Evolutionary conservation across 2,888 invertebrate genomes (phyloP).

Genomic region (Plagiodera versicolora): DNA sequence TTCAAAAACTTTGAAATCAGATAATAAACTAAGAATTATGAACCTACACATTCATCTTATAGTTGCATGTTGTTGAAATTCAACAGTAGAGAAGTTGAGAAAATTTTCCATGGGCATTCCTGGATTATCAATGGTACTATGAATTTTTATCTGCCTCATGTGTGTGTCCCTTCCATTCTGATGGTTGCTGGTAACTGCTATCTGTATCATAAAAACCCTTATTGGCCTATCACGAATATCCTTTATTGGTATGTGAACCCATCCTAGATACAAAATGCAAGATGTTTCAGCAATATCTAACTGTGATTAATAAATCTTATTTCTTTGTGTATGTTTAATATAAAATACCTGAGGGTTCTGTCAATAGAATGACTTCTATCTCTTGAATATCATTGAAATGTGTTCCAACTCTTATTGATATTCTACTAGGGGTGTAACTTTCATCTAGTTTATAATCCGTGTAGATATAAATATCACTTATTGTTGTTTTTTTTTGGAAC

Average conservation of each 20-base stretch:
- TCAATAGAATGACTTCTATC: slow-evolving; percentile 89
- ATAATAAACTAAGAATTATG: neutral
- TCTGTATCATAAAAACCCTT: slow-evolving; percentile 94
- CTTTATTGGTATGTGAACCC: slow-evolving; percentile 92
- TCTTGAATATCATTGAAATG: slow-evolving; percentile 97
- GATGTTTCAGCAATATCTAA: neutral
- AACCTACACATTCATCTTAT: slow-evolving; percentile 64
- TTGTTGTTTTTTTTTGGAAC: slow-evolving; percentile 91
- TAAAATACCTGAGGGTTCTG: slow-evolving; percentile 78
- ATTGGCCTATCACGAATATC: slow-evolving; percentile 86
- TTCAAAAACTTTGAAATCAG: no score
- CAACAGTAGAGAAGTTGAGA: slow-evolving; percentile 78
- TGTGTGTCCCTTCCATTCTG: slow-evolving; percentile 99
- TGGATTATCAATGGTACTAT: slow-evolving; percentile 76
- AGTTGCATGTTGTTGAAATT: slow-evolving; percentile 80
- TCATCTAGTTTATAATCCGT: slow-evolving; percentile 98
- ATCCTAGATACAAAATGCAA: slow-evolving; percentile 63
- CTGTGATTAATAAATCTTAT: neutral
- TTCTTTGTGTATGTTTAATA: neutral
- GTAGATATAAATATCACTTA: slow-evolving; percentile 94
- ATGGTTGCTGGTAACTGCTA: slow-evolving; percentile 96
- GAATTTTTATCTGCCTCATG: slow-evolving; percentile 94
- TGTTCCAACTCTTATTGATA: slow-evolving; percentile 90
- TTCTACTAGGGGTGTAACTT: slow-evolving; percentile 96
- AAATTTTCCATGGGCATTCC: slow-evolving; percentile 70